Base-by-base conservation (phyloP, 1,140 invertebrate genomes). In the Pseudomyrmex gracilis region DNA sequence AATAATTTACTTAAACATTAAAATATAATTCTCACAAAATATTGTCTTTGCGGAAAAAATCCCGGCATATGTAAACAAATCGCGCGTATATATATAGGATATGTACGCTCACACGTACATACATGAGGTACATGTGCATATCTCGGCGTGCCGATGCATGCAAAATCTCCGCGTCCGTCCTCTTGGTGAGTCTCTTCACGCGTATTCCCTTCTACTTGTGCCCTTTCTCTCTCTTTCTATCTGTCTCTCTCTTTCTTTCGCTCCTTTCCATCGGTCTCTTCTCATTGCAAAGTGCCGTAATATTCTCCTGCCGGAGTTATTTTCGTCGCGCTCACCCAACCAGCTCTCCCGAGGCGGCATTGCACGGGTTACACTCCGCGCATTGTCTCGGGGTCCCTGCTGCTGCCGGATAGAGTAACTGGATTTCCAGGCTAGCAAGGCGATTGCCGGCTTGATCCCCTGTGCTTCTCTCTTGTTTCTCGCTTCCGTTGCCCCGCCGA, bases 201-300 rank as follows among this genome's bases (percentile, higher is more conserved):
- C 51, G 20, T 73, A n/a, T 55, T 49, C 53, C 15, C 64, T 78
- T 78, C 76, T 17, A 68, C 43, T 45, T 51, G 70, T 63, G 64
- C 9, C 13, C 70, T 61, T 8, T 73, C 77, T 58, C 66, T 58
- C 63, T 73, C 49, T 47, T 24, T 9, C 22, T 15, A 34, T 74
- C 70, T 82, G 55, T 55, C 70, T 76, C 60, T 9, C 58, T 77
- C 66, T 34, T 2, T 34, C 34, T 34, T 34, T 34, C 34, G 34
- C 49, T 58, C 58, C 70, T 83, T 64, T 17, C 47, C 71, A 67
- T 86, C 58, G 73, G 64, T 82, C 67, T 85, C 87, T 85, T 58
- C 82, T 84, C 87, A 80, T 82, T 80, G 87, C 78, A 85, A 89
- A 90, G 88, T 90, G 89, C 89, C 88, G 88, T 90, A 90, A 90